phyloP scores from a whole-genome alignment of 2,797 vertebrate genomes.

The Phoeniculus purpureus region DNA sequence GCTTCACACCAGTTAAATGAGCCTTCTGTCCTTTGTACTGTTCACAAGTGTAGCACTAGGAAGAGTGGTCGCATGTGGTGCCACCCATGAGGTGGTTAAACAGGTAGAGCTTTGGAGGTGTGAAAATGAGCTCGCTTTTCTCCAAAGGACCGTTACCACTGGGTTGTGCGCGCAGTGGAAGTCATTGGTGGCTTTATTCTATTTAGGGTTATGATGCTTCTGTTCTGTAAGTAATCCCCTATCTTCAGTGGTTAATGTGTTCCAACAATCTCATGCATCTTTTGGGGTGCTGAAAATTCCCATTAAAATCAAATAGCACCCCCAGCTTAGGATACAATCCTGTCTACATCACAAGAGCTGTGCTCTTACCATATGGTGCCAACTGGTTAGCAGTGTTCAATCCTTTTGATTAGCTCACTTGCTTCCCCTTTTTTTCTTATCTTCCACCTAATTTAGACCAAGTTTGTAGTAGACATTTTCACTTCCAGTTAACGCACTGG shows the following conservation, averaged over 20 bases:
- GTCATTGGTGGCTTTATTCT: background rate
- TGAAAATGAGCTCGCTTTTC: background rate
- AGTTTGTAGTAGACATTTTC: background rate
- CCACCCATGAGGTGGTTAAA: background rate
- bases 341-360: accelerated
- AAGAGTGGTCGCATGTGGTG: background rate
- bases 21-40: background rate
- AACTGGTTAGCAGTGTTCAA: background rate
- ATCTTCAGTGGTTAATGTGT: accelerated
- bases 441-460: background rate
- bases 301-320: background rate
- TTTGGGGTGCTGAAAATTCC: background rate
- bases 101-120: background rate
- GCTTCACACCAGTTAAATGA: background rate
- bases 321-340: background rate
- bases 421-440: background rate
- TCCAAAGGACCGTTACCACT: background rate
- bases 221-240: background rate
- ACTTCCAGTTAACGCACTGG: background rate
- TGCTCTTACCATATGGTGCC: accelerated
- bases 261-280: background rate
- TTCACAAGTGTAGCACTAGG: background rate
- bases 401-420: background rate
- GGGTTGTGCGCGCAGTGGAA: accelerated
- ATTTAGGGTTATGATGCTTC: background rate